Evolutionary conservation across 2,888 invertebrate species (phyloP), one percentile per base, ranked within the genome.

Genomic region (Petrophora chlorosata): DNA sequence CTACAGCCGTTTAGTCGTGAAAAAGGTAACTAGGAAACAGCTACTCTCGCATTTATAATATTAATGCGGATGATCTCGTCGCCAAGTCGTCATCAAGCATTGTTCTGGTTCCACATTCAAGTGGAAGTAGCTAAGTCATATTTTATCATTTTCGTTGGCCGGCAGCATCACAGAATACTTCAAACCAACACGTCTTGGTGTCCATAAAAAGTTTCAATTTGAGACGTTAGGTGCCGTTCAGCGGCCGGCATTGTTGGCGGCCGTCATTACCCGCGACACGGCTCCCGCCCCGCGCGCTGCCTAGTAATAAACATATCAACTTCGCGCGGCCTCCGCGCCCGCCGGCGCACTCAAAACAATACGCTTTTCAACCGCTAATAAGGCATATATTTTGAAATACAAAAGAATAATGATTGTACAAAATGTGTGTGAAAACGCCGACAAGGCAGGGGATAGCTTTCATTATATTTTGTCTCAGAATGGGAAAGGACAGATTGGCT

Each of bases 231-330:
- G 36, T 45, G 22, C n/a, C n/a, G n/a, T 10, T 17, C n/a, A 9
- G 49, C 46, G 47, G 41, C 36, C 35, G 26, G 50, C 39, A 45
- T 26, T 45, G 45, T 48, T 32, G 49, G 52, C 39, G 38, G 51
- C 46, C 46, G 53, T 55, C 51, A 60, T 49, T 53, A 50, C 34
- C 29, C 34, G 13, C 53, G 44, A 58, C 63, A 59, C 65, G 56
- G 53, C 60, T 56, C 48, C 8, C 34, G 56, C 54, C 60, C 56
- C 48, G n/a, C 34, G 3, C 40, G 42, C 58, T 53, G 61, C 65
- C 68, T 65, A 68, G 62, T 76, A 76, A 78, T 78, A 76, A 78
- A 76, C 76, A 72, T 76, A 77, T 78, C 79, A 75, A 65, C 76
- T 74, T 76, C 73, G 72, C 73, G 67, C 75, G 63, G 46, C 39